These are phyloP conservation scores for Stenolophus ochropezus DNA, from an alignment of 2,888 invertebrate species.

Conservation along the genomic window DNA sequence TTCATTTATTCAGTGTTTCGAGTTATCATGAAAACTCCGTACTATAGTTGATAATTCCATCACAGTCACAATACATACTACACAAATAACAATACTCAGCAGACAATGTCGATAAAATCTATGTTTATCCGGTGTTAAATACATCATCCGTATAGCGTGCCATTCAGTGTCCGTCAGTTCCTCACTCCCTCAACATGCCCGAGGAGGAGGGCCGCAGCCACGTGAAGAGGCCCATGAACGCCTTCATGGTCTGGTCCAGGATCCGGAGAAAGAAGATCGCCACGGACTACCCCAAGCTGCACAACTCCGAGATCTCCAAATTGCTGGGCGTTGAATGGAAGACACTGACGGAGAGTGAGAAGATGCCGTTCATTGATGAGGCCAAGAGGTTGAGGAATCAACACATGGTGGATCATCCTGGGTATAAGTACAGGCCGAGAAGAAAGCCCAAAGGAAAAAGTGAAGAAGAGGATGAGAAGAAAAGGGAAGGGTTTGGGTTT, in stretches of 20 bases:
- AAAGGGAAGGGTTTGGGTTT: constrained; percentile 41
- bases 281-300: constrained; percentile 86
- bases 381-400: constrained; percentile 78
- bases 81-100: constrained; percentile 66
- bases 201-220: constrained; percentile 72
- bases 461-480: constrained; percentile 53
- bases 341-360: constrained; percentile 84
- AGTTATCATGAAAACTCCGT: no score
- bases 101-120: constrained; percentile 71
- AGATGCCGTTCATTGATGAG: constrained; percentile 92
- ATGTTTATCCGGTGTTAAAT: constrained; percentile 72
- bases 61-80: constrained; percentile 44
- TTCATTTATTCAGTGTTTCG: no score
- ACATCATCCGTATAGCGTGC: constrained; percentile 65
- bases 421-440: constrained; percentile 71
- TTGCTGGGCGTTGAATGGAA: constrained; percentile 91
- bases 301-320: constrained; percentile 88
- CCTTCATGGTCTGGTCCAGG: constrained; percentile 91
- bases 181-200: neutral
- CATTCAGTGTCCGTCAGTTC: neutral
- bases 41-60: constrained; percentile 56
- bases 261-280: constrained; percentile 89
- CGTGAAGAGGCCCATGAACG: constrained; percentile 96
- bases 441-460: constrained; percentile 69
- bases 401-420: constrained; percentile 72